These are phyloP conservation scores for Pseudomyrmex flavicornis DNA, from an alignment of 1,140 invertebrate species.

Conservation along the genomic window DNA sequence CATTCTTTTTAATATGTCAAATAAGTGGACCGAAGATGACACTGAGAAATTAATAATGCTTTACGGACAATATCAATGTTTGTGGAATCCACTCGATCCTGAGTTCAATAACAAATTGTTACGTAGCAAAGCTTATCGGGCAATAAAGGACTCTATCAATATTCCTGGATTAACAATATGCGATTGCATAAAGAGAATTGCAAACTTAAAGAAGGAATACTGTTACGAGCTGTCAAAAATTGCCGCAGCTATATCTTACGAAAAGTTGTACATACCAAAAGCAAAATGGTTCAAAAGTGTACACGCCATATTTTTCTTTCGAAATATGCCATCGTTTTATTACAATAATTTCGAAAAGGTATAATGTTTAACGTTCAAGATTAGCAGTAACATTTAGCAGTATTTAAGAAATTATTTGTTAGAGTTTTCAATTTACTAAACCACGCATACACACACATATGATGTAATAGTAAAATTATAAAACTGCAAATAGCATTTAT, in stretches of 20 bases:
- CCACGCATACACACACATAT: not conserved
- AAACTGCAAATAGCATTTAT: not conserved
- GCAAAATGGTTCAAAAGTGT: conserved; percentile 61
- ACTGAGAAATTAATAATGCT: conserved; percentile 75
- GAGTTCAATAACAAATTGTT: conserved; percentile 68
- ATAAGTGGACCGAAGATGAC: conserved; percentile 73
- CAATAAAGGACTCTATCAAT: conserved; percentile 71
- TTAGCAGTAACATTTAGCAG: not conserved
- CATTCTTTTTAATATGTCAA: conserved; percentile 67
- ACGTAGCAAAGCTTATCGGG: conserved; percentile 70
- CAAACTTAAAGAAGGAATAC: conserved; percentile 66
- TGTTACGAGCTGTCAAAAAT: conserved; percentile 69
- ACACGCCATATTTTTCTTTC: conserved; percentile 57
- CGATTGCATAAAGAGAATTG: conserved; percentile 74
- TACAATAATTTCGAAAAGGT: conserved; percentile 49
- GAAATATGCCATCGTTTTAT: conserved; percentile 23
- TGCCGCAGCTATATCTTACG: conserved; percentile 61
- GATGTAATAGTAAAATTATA: conserved; percentile 6
- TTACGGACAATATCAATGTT: conserved; percentile 77
- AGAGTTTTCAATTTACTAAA: not conserved
- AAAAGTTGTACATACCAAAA: conserved; percentile 62
- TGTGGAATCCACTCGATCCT: conserved; percentile 76
- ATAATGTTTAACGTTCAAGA: conserved; percentile 7
- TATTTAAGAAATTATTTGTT: conserved; percentile 5
- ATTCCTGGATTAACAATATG: conserved; percentile 68